A percentile compares a stretch with the other conserved stretches of the same genome.
phyloP scores from a whole-genome alignment of 2,888 invertebrate species.

The Coleophora deauratella region DNA sequence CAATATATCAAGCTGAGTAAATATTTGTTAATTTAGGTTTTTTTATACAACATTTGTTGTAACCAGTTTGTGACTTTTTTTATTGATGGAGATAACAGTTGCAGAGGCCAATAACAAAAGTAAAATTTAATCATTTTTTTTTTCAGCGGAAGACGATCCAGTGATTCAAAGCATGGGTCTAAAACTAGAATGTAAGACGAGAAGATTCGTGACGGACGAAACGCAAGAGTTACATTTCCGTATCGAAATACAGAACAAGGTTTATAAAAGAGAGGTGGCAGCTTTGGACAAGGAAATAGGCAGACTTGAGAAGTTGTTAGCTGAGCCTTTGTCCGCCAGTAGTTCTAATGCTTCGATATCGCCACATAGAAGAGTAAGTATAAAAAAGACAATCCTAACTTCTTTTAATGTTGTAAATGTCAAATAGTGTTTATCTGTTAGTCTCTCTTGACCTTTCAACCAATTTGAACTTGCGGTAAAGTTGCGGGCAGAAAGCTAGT shows the following conservation, averaged over 20 bases:
- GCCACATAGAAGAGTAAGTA: slow-evolving; percentile 46
- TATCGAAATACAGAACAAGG: slow-evolving; percentile 93
- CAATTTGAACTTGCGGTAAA: no score
- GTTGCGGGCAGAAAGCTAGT: no score
- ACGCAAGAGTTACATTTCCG: slow-evolving; percentile 86
- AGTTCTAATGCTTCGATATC: slow-evolving; percentile 69
- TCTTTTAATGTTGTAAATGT: no score
- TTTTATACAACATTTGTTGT: no score
- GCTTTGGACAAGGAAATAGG: slow-evolving; percentile 85
- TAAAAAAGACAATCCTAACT: not conserved
- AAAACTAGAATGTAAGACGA: slow-evolving; percentile 90
- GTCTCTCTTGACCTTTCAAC: no score
- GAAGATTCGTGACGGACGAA: slow-evolving; percentile 88
- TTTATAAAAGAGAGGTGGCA: slow-evolving; percentile 87
- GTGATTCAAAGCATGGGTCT: slow-evolving; percentile 92
- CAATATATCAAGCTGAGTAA: no score
- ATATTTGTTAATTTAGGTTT: no score
- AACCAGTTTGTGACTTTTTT: no score
- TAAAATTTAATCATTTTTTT: not conserved
- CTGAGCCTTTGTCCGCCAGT: slow-evolving; percentile 74
- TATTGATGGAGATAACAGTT: no score
- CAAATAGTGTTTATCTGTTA: no score
- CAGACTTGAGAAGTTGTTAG: slow-evolving; percentile 79
- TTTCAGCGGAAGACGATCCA: slow-evolving; percentile 81
- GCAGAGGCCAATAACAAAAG: no score